A percentile compares a stretch with the other conserved stretches of the same genome.
Conservation (phyloP, 2,888 invertebrate species). For the Operophtera brumata region DNA sequence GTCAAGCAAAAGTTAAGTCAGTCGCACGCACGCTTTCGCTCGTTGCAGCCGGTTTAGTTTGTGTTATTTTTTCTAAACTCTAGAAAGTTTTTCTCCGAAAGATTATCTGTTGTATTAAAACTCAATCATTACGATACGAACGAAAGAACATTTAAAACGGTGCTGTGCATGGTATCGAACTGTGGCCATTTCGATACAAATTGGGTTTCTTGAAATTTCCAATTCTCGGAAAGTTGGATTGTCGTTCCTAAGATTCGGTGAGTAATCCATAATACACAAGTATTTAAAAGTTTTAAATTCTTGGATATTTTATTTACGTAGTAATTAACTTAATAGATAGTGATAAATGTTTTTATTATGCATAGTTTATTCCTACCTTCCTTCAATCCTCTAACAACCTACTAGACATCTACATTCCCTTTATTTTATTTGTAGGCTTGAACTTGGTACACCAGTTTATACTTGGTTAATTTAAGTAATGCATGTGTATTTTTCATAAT, state of each 20-base stretch:
- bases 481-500: too few relatives aligned
- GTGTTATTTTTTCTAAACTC: constrained; percentile 16
- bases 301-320: neutral
- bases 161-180: constrained; percentile 55
- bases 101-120: constrained; percentile 17
- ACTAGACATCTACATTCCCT: too few relatives aligned
- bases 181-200: constrained; percentile 45
- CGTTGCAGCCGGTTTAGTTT: constrained; percentile 13
- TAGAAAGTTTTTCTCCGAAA: constrained; percentile 37
- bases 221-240: constrained; percentile 74
- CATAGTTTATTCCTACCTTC: neutral
- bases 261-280: constrained; percentile 53
- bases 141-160: constrained; percentile 33
- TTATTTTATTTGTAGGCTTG: neutral
- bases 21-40: constrained; percentile 28
- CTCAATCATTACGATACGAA: constrained; percentile 6
- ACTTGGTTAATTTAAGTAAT: too few relatives aligned
- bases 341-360: too few relatives aligned
- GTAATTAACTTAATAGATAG: too few relatives aligned
- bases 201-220: constrained; percentile 50
- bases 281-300: constrained; percentile 8
- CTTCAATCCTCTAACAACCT: neutral
- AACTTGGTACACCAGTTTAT: too few relatives aligned
- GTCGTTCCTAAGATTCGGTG: constrained; percentile 65
- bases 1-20: constrained; percentile 12